A percentile compares a stretch with the other conserved stretches of the same genome.
Conservation (phyloP, 2,797 vertebrate genomes). For the Phylloscopus collybita region DNA sequence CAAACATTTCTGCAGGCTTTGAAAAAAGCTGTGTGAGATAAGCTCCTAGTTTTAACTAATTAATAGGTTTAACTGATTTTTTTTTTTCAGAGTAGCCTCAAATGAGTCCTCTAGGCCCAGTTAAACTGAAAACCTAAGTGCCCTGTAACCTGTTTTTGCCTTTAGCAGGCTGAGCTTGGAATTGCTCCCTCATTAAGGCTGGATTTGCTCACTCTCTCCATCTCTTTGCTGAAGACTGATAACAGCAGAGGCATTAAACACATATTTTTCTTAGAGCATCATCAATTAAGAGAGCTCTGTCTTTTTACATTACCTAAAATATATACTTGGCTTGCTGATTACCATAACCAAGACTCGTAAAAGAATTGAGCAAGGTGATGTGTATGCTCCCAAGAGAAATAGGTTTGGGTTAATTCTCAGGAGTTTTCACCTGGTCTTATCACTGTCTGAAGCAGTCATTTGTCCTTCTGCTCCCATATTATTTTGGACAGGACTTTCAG, state of each 20-base stretch:
- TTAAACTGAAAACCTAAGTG: neutral
- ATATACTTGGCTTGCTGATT: neutral
- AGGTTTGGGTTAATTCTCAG: neutral
- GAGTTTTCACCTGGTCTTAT: neutral
- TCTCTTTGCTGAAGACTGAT: neutral
- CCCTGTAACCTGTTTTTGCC: neutral
- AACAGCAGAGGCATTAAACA: neutral
- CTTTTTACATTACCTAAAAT: neutral
- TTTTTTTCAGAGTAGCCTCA: neutral
- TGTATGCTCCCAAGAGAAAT: neutral
- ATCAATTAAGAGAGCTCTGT: neutral
- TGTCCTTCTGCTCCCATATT: neutral
- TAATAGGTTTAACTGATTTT: neutral
- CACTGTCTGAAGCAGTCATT: neutral
- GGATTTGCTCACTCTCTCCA: neutral
- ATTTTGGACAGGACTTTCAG: neutral
- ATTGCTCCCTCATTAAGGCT: neutral
- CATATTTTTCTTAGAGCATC: neutral
- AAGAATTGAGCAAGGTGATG: neutral
- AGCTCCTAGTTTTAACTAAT: neutral
- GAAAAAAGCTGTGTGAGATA: neutral
- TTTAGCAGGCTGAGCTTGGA: neutral
- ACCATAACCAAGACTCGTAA: neutral
- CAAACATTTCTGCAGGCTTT: neutral
- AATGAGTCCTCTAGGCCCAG: neutral